These are phyloP conservation scores for Calameuta filiformis DNA, from an alignment of 2,888 invertebrate genomes.

Conservation along the genomic window DNA sequence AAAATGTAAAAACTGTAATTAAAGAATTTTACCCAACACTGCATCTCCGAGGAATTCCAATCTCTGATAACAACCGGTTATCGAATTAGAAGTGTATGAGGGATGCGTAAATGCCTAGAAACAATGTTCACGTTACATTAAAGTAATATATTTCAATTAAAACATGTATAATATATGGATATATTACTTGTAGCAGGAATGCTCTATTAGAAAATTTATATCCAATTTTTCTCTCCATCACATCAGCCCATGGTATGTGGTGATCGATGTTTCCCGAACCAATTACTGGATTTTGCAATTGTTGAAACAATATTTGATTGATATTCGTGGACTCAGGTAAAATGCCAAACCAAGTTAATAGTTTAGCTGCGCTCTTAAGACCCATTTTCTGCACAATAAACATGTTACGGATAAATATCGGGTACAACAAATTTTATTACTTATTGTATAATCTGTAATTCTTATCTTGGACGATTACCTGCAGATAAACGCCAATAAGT, in stretches of 20 bases:
- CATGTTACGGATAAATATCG: neutral
- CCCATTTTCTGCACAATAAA: constrained; percentile 67
- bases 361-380: constrained; percentile 67
- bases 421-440: neutral
- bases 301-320: constrained; percentile 51
- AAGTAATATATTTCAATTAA: neutral
- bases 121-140: neutral
- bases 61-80: constrained; percentile 90
- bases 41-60: constrained; percentile 96
- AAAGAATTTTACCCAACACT: constrained; percentile 70
- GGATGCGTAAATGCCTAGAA: constrained; percentile 89
- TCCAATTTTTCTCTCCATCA: constrained; percentile 73
- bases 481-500: constrained; percentile 81
- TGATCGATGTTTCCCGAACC: constrained; percentile 65
- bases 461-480: constrained; percentile 47
- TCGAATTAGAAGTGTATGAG: constrained; percentile 82
- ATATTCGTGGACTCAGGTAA: constrained; percentile 67
- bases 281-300: constrained; percentile 30
- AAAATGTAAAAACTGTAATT: neutral
- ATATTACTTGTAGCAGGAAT: constrained; percentile 78
- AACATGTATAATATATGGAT: neutral
- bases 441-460: neutral
- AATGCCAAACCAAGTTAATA: constrained; percentile 76
- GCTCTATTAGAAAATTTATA: constrained; percentile 86
- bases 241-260: constrained; percentile 59